Percentiles rank a stretch among this genome's conserved stretches.
Evolutionary conservation across 2,888 invertebrate species (phyloP).

Genomic region (Adineta ricciae): DNA sequence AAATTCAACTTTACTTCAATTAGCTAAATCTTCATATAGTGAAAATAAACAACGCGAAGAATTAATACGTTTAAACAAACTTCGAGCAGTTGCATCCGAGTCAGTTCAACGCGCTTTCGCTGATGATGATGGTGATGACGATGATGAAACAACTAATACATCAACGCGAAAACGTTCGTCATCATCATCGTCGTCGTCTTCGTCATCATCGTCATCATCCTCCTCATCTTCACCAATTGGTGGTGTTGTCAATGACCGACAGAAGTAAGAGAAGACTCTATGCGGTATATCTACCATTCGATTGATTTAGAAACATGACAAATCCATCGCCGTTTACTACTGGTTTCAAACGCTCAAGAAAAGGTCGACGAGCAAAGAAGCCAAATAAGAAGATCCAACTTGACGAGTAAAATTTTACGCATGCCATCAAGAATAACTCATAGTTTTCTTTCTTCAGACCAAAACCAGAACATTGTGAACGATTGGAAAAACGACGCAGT

Average conservation of each 20-base stretch:
- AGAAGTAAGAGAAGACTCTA: not conserved
- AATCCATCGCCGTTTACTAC: not conserved
- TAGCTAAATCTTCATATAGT: not conserved
- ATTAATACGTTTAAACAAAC: not conserved
- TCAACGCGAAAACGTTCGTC: not conserved
- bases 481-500: not conserved
- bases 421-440: too few species aligned
- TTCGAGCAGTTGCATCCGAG: not conserved
- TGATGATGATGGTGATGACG: not conserved
- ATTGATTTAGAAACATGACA: not conserved
- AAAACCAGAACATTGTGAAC: not conserved
- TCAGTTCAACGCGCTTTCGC: not conserved
- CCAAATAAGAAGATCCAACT: not conserved
- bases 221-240: not conserved
- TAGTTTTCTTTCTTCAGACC: not conserved
- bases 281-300: too few species aligned
- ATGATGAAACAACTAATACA: not conserved
- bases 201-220: not conserved
- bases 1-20: not conserved
- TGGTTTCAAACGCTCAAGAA: not conserved
- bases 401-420: not conserved
- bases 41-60: constrained; percentile 9
- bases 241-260: not conserved
- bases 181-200: not conserved
- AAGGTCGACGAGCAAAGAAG: not conserved